Conservation (phyloP, 2,797 vertebrate species). For the Catharus ustulatus region DNA sequence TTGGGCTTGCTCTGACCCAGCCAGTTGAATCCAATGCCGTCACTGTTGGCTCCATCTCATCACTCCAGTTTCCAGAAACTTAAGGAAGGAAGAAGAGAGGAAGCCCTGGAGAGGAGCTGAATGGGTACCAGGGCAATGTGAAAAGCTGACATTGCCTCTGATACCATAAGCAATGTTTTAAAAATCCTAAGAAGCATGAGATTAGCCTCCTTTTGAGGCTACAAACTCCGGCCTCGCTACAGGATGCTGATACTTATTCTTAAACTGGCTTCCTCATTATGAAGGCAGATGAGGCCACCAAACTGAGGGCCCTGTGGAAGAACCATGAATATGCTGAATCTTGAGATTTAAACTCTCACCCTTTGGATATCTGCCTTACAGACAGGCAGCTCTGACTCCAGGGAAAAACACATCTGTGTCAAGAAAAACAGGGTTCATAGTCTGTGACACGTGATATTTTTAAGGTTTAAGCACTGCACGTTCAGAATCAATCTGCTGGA, state of each 20-base stretch:
- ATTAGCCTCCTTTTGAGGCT: neutral
- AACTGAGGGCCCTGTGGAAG: neutral
- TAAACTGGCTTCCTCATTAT: neutral
- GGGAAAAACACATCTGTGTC: neutral
- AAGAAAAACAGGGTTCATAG: neutral
- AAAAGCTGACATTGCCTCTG: neutral
- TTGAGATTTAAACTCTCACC: neutral
- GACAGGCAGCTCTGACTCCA: neutral
- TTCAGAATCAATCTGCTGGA: neutral
- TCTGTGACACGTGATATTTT: neutral
- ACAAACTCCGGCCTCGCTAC: neutral
- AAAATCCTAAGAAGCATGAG: neutral
- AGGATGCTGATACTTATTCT: neutral
- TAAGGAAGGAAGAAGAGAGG: neutral
- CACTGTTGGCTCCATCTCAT: neutral
- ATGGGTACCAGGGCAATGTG: fast-evolving
- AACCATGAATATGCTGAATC: neutral
- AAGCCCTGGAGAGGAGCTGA: neutral
- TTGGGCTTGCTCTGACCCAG: neutral
- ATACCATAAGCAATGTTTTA: neutral
- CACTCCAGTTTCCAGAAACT: neutral
- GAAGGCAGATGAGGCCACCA: neutral
- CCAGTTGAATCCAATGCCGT: fast-evolving
- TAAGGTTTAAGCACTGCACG: neutral
- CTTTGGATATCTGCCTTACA: neutral